Percentiles rank a stretch among this genome's conserved stretches.
These are phyloP conservation scores for Paramormyrops hopkinsi DNA, from an alignment of 2,797 vertebrate genomes.

Conservation along the genomic window DNA sequence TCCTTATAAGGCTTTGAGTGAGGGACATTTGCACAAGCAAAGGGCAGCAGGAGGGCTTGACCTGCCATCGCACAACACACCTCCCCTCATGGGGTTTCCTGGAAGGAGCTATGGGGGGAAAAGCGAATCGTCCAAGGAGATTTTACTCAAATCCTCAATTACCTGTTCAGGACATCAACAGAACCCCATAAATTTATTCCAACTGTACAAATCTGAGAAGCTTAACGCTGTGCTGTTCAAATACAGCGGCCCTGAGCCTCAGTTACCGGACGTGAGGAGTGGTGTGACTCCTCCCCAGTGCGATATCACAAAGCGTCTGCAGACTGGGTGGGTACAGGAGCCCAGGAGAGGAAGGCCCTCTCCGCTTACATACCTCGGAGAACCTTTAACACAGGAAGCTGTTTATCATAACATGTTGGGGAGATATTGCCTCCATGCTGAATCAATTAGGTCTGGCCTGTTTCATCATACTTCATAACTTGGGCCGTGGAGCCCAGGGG, in stretches of 20 bases:
- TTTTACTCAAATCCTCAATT: neutral
- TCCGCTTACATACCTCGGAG: constrained; percentile 68
- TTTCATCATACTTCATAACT: constrained; percentile 85
- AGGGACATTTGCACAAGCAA: neutral
- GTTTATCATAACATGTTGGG: constrained; percentile 80
- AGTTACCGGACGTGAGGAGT: constrained; percentile 50
- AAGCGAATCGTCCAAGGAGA: neutral
- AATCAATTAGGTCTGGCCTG: constrained; percentile 79
- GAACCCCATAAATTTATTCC: constrained; percentile 15
- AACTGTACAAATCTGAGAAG: constrained; percentile 20
- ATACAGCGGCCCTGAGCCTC: constrained; percentile 50
- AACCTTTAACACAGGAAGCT: constrained; percentile 81
- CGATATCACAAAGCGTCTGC: constrained; percentile 59
- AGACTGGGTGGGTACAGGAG: constrained; percentile 54
- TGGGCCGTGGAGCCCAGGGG: constrained; percentile 74
- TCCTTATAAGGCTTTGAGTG: constrained; percentile 2
- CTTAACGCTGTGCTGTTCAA: constrained; percentile 17
- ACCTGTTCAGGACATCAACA: constrained; percentile 19
- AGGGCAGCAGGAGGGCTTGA: neutral
- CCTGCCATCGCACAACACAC: neutral
- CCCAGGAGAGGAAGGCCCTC: constrained; percentile 9
- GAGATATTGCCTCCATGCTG: constrained; percentile 79
- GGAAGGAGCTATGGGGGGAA: neutral
- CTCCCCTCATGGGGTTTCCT: neutral
- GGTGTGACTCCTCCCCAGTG: constrained; percentile 64